Evolutionary conservation across 92 coral and sea anemone genomes (phyloP).

Genomic region (Anthopleura xanthogrammica): DNA sequence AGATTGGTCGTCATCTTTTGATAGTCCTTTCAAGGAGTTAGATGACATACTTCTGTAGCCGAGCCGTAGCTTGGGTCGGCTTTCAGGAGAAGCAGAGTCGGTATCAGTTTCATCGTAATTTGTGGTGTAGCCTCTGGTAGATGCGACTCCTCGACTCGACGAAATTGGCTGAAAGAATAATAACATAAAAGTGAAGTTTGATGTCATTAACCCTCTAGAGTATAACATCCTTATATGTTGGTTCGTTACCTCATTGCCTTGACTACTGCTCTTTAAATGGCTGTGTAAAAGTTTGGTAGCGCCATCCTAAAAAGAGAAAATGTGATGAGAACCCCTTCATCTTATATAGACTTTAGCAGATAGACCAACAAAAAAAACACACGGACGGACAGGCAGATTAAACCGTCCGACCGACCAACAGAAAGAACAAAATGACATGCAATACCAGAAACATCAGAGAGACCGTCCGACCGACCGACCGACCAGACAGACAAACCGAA

Average conservation of each 20-base stretch:
- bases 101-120: constrained; percentile 68
- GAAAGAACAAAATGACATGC: neutral
- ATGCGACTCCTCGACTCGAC: constrained; percentile 68
- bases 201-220: no score
- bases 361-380: neutral
- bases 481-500: neutral
- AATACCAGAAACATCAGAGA: neutral
- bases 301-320: constrained; percentile 70
- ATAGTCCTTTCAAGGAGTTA: constrained; percentile 65
- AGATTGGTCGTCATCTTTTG: constrained; percentile 29
- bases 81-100: constrained; percentile 51
- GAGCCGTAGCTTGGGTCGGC: constrained; percentile 72
- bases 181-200: neutral
- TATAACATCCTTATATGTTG: neutral
- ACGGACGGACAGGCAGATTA: neutral
- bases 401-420: constrained; percentile 1
- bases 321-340: neutral
- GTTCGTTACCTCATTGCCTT: constrained; percentile 68
- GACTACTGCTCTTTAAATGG: constrained; percentile 86
- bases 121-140: constrained; percentile 46
- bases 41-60: constrained; percentile 93
- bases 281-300: constrained; percentile 95
- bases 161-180: constrained; percentile 56
- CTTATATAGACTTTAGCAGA: neutral
- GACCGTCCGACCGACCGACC: neutral